A percentile compares a stretch with the other conserved stretches of the same genome.
Evolutionary conservation across 2,888 invertebrate genomes (phyloP).

Genomic region (Neoascia interrupta): DNA sequence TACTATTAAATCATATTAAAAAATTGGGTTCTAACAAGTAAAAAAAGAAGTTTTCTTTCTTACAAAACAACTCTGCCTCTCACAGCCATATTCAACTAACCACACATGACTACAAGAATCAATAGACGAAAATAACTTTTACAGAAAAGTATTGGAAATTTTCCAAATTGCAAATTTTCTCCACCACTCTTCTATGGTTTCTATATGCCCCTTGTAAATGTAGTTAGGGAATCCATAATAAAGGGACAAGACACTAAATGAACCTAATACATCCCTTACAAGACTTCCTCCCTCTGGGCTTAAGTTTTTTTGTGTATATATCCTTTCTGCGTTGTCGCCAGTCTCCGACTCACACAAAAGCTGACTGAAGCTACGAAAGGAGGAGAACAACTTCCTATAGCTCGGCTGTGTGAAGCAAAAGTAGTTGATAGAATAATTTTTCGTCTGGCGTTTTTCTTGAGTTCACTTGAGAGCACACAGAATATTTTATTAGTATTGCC

Average conservation of each 20-base stretch:
- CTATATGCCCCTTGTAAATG: background rate
- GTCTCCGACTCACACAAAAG: slow-evolving; percentile 31
- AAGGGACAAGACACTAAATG: slow-evolving; percentile 58
- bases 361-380: background rate
- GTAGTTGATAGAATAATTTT: slow-evolving; percentile 62
- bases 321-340: slow-evolving; percentile 42
- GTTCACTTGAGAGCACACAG: slow-evolving; percentile 66
- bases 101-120: slow-evolving; percentile 25
- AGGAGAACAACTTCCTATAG: background rate
- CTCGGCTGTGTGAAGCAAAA: too few relatives aligned
- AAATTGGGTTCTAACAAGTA: too few relatives aligned
- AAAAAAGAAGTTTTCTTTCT: too few relatives aligned
- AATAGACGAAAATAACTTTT: slow-evolving; percentile 53
- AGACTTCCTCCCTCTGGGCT: background rate
- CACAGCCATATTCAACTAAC: background rate
- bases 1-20: too few relatives aligned
- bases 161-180: slow-evolving; percentile 60
- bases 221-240: slow-evolving; percentile 45
- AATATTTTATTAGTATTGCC: slow-evolving; percentile 72
- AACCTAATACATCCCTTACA: slow-evolving; percentile 64
- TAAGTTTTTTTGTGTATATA: too few relatives aligned
- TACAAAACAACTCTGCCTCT: background rate
- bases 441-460: slow-evolving; percentile 65
- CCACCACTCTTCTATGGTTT: background rate
- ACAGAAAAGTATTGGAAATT: slow-evolving; percentile 48